phyloP scores from a whole-genome alignment of 2,888 invertebrate species.

The Volucella inflata region DNA sequence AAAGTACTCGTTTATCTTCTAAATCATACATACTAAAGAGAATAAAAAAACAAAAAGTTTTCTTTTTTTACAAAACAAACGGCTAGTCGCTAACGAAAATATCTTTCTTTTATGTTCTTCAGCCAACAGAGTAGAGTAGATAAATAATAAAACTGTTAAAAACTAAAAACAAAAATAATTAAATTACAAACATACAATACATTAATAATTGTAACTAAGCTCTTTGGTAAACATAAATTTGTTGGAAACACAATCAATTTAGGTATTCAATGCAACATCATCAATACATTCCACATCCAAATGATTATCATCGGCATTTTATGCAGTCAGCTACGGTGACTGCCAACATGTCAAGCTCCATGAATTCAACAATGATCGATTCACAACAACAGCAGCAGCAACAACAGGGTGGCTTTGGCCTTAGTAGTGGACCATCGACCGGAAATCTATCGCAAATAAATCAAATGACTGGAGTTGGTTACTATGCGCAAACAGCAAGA shows the following conservation, averaged over 20 bases:
- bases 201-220: slow-evolving; percentile 15
- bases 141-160: slow-evolving; percentile 8
- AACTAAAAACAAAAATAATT: neutral
- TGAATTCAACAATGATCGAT: slow-evolving; percentile 71
- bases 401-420: slow-evolving; percentile 63
- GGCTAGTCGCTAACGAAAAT: slow-evolving; percentile 8
- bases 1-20: neutral
- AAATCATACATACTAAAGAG: neutral
- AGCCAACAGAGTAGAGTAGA: slow-evolving; percentile 21
- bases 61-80: neutral
- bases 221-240: slow-evolving; percentile 50
- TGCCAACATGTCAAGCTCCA: slow-evolving; percentile 50
- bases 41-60: neutral
- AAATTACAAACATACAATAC: neutral
- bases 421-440: slow-evolving; percentile 77
- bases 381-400: slow-evolving; percentile 78
- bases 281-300: slow-evolving; percentile 83
- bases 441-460: slow-evolving; percentile 79
- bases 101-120: slow-evolving; percentile 11
- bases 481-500: slow-evolving; percentile 77
- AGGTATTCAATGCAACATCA: slow-evolving; percentile 81
- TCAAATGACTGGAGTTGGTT: slow-evolving; percentile 62
- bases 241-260: slow-evolving; percentile 76
- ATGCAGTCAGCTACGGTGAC: slow-evolving; percentile 66
- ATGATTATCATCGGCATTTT: slow-evolving; percentile 82